Base-by-base conservation (phyloP, 2,888 invertebrate genomes). In the Ditula angustiorana region DNA sequence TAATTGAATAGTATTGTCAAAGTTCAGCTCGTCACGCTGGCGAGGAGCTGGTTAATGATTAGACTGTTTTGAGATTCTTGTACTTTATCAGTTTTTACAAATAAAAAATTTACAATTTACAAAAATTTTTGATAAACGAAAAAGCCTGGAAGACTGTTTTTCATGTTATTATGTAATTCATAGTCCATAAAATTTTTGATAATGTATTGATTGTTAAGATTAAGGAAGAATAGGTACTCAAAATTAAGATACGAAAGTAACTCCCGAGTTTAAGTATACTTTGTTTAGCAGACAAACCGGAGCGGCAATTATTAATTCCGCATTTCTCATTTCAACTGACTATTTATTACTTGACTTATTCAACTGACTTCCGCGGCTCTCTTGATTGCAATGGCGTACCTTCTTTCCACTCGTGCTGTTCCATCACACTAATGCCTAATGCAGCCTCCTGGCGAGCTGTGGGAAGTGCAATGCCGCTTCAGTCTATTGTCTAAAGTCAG, bases 111-210 rank as follows among this genome's bases (percentile, higher is more conserved):
- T 90, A 92, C 92, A 92, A 86, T 91, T 90, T 91, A 91, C 91
- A 92, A 88, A 41, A 53, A 83, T 81, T 88, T 90, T 91, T 90
- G 82, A 90, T 88, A 87, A 86, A 83, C 84, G 83, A 86, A 85
- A 78, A 86, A 80, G 78, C 88, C 88, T 83, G 88, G 82, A 92
- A 92, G 92, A 92, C 92, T 92, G 92, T 91, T 91, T 90, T 90
- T 90, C 87, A 86, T 79, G 79, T 85, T 86, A 87, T 85, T 82
- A 76, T 79, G 82, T 88, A 85, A 83, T 85, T 82, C 85, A 87
- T 92, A 92, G 92, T 87, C 87, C 86, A 86, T 91, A 90, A 87
- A 80, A 73, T 87, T 90, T 63, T 91, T 88, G 85, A 90, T 90
- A 90, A 85, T 83, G 76, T 88, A 88, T 88, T 88, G 74, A 82